Conservation (phyloP, 2,888 invertebrate genomes). For the Melinopterus prodromus region DNA sequence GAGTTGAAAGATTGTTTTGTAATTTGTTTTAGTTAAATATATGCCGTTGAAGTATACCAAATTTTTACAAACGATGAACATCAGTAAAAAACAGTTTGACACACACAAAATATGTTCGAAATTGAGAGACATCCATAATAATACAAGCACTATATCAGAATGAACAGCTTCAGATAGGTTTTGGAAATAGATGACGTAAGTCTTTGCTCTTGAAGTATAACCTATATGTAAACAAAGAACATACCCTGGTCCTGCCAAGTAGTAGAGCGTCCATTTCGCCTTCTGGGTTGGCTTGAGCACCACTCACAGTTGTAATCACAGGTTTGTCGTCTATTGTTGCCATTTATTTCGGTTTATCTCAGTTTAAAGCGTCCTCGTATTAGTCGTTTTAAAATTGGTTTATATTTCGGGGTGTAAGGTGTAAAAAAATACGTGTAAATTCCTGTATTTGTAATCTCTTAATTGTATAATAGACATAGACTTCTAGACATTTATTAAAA, state of each 20-base stretch:
- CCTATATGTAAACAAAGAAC: constrained; percentile 54
- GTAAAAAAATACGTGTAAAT: constrained; percentile 17
- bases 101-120: too few species aligned
- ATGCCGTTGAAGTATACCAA: too few species aligned
- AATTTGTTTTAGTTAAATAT: too few species aligned
- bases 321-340: constrained; percentile 59
- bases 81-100: too few species aligned
- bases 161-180: not conserved
- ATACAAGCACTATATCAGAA: not conserved
- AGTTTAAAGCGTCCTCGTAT: constrained; percentile 14
- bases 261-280: constrained; percentile 84
- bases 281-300: constrained; percentile 64
- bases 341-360: constrained; percentile 33
- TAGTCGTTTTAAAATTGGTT: constrained; percentile 13
- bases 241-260: constrained; percentile 81
- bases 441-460: constrained; percentile 9
- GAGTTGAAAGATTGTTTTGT: too few species aligned
- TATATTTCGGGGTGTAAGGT: not conserved
- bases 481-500: constrained; percentile 16
- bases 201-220: not conserved
- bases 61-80: too few species aligned
- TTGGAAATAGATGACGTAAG: not conserved
- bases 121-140: not conserved
- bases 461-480: constrained; percentile 19
- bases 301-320: constrained; percentile 67